Evolutionary conservation across 2,113 vertebrate species (phyloP).

Genomic region (Phylloscopus trochiloides): DNA sequence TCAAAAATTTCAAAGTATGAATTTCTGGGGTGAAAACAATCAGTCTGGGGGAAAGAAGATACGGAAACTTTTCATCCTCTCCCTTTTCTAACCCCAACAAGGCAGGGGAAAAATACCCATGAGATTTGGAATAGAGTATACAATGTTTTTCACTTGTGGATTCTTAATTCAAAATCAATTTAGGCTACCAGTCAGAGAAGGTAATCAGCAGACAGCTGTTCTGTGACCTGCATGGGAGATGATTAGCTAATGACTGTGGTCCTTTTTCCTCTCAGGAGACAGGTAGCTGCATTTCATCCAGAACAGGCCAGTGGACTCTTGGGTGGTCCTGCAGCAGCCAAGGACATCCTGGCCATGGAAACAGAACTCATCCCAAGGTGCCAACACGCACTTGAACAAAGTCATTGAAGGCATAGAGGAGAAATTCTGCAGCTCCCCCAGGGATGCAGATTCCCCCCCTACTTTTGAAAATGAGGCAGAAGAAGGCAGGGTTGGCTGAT

Average conservation of each 20-base stretch:
- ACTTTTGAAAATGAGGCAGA: not conserved
- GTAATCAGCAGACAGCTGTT: slow-evolving; percentile 19
- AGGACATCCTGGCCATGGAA: fast-evolving
- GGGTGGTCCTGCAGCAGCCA: not conserved
- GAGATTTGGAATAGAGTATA: not conserved
- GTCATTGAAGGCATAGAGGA: not conserved
- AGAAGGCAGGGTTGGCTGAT: not conserved
- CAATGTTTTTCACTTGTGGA: not conserved
- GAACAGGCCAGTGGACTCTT: not conserved
- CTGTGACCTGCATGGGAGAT: not conserved
- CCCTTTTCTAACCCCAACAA: not conserved
- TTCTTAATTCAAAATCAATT: not conserved
- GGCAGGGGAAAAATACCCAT: not conserved
- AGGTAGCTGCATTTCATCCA: not conserved
- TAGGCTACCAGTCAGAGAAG: not conserved
- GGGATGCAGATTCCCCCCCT: fast-evolving
- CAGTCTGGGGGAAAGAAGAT: not conserved
- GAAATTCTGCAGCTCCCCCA: not conserved
- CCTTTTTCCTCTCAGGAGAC: not conserved
- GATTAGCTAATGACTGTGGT: not conserved
- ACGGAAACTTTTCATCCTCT: not conserved
- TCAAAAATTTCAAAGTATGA: not conserved
- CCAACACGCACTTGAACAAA: fast-evolving
- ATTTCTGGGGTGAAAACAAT: not conserved
- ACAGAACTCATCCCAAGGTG: not conserved